Evolutionary conservation across 2,797 vertebrate genomes (phyloP).

Genomic region (Pseudomugil gertrudae): DNA sequence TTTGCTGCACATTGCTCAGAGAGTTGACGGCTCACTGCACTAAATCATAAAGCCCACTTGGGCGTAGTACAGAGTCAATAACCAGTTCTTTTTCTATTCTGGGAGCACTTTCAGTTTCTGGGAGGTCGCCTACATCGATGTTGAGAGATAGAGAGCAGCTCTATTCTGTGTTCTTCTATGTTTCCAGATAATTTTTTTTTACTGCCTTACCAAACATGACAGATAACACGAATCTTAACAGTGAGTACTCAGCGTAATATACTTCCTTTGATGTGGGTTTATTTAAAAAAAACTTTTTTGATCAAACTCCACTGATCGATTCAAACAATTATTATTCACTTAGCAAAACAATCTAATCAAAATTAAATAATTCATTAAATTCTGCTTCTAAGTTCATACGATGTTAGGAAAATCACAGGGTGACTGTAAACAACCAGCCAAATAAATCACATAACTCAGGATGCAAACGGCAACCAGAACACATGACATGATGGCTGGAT

Average conservation of each 20-base stretch:
- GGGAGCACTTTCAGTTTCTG: constrained; percentile 61
- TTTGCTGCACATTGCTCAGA: constrained; percentile 75
- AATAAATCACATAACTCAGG: background rate
- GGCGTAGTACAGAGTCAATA: constrained; percentile 76
- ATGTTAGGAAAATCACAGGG: background rate
- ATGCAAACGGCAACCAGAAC: background rate
- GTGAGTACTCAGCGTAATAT: background rate
- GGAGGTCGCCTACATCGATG: constrained; percentile 59
- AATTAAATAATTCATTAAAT: background rate
- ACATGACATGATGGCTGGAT: background rate
- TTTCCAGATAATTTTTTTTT: background rate
- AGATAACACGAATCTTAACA: background rate
- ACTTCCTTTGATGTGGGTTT: background rate
- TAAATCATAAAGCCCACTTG: constrained; percentile 79
- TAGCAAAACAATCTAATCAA: background rate
- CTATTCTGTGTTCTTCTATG: constrained; percentile 12
- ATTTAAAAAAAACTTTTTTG: background rate
- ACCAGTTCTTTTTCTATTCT: constrained; percentile 76
- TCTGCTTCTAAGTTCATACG: background rate
- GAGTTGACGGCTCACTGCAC: constrained; percentile 78
- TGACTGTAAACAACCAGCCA: background rate
- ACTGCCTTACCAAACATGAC: constrained; percentile 10
- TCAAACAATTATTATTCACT: background rate
- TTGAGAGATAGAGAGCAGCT: constrained; percentile 48
- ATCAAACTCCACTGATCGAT: background rate